phyloP scores from a whole-genome alignment of 2,113 vertebrate genomes.

The Oriolus oriolus region DNA sequence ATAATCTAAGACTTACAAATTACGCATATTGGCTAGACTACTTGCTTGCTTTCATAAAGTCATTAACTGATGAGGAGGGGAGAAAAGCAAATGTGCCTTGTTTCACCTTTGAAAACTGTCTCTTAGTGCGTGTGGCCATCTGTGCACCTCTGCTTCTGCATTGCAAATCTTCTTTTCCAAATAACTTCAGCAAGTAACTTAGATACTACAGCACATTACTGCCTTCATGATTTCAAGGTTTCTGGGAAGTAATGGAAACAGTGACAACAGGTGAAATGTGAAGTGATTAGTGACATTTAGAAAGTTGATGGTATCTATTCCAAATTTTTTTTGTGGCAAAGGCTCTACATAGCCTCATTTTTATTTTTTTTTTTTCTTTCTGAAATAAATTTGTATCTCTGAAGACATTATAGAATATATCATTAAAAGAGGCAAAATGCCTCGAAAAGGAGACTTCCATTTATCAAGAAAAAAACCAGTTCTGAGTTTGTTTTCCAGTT shows the following conservation, averaged over 20 bases:
- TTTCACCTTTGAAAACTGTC: neutral
- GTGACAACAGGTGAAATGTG: neutral
- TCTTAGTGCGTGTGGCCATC: neutral
- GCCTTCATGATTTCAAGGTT: neutral
- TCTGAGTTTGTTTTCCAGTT: neutral
- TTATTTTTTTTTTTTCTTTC: neutral
- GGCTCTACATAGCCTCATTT: neutral
- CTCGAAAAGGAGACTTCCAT: neutral
- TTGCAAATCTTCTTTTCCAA: neutral
- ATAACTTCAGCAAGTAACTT: neutral
- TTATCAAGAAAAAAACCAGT: neutral
- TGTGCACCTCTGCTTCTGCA: neutral
- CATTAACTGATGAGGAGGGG: neutral
- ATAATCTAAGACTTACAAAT: neutral
- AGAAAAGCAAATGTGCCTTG: neutral
- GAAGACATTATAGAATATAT: neutral
- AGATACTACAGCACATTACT: neutral
- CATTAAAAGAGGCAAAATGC: neutral
- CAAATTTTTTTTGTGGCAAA: neutral
- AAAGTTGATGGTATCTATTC: neutral
- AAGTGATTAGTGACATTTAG: neutral
- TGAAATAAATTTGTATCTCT: neutral
- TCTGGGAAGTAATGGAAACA: neutral
- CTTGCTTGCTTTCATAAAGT: neutral
- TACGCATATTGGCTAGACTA: neutral